Percentiles rank a stretch among this genome's conserved stretches.
phyloP scores from a whole-genome alignment of 2,888 invertebrate species.

The Diaphora mendica region DNA sequence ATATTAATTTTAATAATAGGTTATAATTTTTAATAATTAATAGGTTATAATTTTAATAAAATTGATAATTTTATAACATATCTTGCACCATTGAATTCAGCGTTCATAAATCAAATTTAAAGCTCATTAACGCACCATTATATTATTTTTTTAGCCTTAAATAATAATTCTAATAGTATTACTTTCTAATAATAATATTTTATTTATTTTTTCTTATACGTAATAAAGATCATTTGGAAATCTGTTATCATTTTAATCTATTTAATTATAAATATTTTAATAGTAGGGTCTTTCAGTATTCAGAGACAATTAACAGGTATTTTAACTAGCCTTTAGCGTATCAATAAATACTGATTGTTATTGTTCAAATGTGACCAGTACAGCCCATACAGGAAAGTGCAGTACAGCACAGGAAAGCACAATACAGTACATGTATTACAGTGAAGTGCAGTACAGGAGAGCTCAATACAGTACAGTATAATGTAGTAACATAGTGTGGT shows the following conservation, averaged over 20 bases:
- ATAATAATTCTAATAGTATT: conserved; percentile 23
- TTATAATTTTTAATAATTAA: conserved; percentile 19
- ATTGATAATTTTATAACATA: conserved; percentile 37
- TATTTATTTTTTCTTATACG: conserved; percentile 25
- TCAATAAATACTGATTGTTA: neutral
- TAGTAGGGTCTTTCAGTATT: neutral
- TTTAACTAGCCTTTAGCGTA: neutral
- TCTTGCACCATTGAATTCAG: conserved; percentile 78
- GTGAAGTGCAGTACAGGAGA: neutral
- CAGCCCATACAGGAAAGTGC: neutral
- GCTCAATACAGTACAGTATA: neutral
- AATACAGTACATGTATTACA: neutral
- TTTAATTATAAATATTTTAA: conserved; percentile 4
- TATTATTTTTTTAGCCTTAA: conserved; percentile 38
- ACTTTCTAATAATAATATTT: conserved; percentile 46
- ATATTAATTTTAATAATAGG: conserved; percentile 29
- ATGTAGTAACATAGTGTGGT: too few relatives aligned
- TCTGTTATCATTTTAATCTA: conserved; percentile 30
- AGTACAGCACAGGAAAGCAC: neutral
- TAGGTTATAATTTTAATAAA: conserved; percentile 26
- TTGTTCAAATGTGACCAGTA: neutral
- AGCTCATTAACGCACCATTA: conserved; percentile 49
- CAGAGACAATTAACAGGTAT: neutral
- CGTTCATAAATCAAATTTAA: conserved; percentile 59
- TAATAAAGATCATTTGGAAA: conserved; percentile 65